These are phyloP conservation scores for Nannoperca obscura DNA, from an alignment of 2,797 vertebrate species.

Conservation along the genomic window DNA sequence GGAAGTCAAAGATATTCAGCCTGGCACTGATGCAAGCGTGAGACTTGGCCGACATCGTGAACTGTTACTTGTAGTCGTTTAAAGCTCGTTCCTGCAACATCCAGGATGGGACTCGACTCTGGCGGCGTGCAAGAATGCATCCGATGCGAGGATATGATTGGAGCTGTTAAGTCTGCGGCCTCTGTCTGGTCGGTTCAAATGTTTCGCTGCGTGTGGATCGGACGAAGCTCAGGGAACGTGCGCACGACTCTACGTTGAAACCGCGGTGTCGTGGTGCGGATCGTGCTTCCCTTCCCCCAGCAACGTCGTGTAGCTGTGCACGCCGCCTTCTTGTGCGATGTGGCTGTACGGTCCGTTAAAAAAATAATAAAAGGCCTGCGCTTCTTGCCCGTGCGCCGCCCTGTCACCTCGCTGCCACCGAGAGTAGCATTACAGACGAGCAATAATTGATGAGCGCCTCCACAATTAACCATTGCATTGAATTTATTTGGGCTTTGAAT, in stretches of 20 bases:
- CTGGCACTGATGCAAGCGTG: slow-evolving; percentile 13
- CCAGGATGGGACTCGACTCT: slow-evolving; percentile 26
- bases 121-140: neutral
- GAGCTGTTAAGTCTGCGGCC: slow-evolving; percentile 14
- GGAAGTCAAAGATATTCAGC: neutral
- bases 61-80: slow-evolving; percentile 24
- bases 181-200: slow-evolving; percentile 11
- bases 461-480: slow-evolving; percentile 80
- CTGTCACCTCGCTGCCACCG: slow-evolving; percentile 46
- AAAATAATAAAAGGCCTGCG: slow-evolving; percentile 36
- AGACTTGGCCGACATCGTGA: slow-evolving; percentile 22
- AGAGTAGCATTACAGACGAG: slow-evolving; percentile 69
- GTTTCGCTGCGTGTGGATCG: slow-evolving; percentile 4
- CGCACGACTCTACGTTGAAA: slow-evolving; percentile 17
- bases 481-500: slow-evolving; percentile 69
- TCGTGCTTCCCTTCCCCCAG: slow-evolving; percentile 68
- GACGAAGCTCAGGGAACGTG: slow-evolving; percentile 19
- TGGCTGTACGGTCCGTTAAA: slow-evolving; percentile 19
- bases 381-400: slow-evolving; percentile 35
- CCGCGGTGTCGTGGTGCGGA: slow-evolving; percentile 15
- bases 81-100: slow-evolving; percentile 45
- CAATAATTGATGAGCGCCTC: slow-evolving; percentile 83
- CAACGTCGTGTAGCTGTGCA: slow-evolving; percentile 33
- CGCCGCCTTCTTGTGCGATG: slow-evolving; percentile 22
- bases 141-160: neutral